Evolutionary conservation across 2,888 invertebrate genomes (phyloP).

Genomic region (Melangyna quadrimaculata): DNA sequence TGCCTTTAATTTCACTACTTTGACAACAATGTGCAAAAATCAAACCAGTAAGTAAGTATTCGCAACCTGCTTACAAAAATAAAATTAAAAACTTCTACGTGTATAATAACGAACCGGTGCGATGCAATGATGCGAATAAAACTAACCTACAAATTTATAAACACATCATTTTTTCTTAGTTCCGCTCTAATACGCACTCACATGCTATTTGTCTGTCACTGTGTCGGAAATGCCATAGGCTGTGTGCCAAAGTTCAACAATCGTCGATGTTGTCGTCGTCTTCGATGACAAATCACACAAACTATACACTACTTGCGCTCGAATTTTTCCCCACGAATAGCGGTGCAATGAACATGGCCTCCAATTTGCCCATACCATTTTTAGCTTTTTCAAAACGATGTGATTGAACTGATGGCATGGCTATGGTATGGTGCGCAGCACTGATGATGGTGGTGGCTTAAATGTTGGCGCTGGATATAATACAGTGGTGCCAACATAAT

Average conservation of each 20-base stretch:
- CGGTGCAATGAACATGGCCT: slow-evolving; percentile 69
- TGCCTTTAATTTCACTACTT: too few relatives aligned
- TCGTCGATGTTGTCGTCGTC: not conserved
- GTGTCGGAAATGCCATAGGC: slow-evolving; percentile 19
- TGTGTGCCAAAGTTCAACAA: slow-evolving; percentile 55
- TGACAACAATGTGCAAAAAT: not conserved
- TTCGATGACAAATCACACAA: slow-evolving; percentile 25
- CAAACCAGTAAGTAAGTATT: not conserved
- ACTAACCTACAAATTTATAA: slow-evolving; percentile 48
- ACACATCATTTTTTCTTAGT: slow-evolving; percentile 38
- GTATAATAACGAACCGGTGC: not conserved
- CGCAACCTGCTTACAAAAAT: not conserved
- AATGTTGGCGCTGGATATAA: slow-evolving; percentile 12
- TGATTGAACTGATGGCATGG: slow-evolving; percentile 45
- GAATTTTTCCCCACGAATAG: not conserved
- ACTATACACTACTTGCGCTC: not conserved
- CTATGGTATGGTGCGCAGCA: not conserved
- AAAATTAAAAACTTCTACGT: not conserved
- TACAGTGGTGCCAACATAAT: slow-evolving; percentile 56
- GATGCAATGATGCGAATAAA: slow-evolving; percentile 10
- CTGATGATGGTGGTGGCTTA: not conserved
- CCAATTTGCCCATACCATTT: slow-evolving; percentile 50
- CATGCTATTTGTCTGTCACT: not conserved
- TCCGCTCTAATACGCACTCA: slow-evolving; percentile 53
- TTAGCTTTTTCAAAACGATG: slow-evolving; percentile 44